phyloP scores from a whole-genome alignment of 2,797 vertebrate genomes.

The Eleutherodactylus coqui region DNA sequence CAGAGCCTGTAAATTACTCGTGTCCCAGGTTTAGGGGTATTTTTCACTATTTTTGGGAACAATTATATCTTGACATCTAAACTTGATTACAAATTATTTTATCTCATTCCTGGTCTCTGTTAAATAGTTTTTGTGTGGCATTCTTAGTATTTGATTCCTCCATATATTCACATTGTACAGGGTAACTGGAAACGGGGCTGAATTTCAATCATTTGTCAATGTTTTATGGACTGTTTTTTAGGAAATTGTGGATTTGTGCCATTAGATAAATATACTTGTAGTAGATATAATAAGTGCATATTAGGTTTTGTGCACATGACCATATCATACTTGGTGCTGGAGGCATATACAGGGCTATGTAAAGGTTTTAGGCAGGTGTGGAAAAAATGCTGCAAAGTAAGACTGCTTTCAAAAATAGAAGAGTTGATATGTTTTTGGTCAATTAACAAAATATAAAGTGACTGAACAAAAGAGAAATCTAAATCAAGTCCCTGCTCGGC shows the following conservation, averaged over 20 bases:
- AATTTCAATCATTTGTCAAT: neutral
- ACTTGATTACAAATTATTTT: neutral
- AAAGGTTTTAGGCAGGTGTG: too few species aligned
- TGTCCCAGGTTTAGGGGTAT: neutral
- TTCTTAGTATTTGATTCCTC: neutral
- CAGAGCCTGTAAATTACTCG: too few species aligned
- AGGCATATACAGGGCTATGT: too few species aligned
- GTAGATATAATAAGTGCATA: neutral
- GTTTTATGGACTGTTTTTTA: neutral
- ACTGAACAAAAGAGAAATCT: too few species aligned
- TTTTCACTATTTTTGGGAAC: neutral
- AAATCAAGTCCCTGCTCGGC: too few species aligned
- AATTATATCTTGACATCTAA: neutral
- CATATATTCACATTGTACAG: neutral
- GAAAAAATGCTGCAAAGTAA: too few species aligned
- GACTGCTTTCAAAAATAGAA: too few species aligned
- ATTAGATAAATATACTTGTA: neutral
- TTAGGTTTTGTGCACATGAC: neutral
- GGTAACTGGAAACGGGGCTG: neutral
- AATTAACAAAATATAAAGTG: too few species aligned
- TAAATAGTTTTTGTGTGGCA: neutral
- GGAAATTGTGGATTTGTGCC: neutral
- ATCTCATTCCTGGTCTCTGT: too few species aligned
- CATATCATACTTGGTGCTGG: neutral
- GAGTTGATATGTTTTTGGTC: too few species aligned